Percentiles rank a stretch among this genome's conserved stretches.
Evolutionary conservation across 2,888 invertebrate genomes (phyloP).

Genomic region (Ceramica pisi): DNA sequence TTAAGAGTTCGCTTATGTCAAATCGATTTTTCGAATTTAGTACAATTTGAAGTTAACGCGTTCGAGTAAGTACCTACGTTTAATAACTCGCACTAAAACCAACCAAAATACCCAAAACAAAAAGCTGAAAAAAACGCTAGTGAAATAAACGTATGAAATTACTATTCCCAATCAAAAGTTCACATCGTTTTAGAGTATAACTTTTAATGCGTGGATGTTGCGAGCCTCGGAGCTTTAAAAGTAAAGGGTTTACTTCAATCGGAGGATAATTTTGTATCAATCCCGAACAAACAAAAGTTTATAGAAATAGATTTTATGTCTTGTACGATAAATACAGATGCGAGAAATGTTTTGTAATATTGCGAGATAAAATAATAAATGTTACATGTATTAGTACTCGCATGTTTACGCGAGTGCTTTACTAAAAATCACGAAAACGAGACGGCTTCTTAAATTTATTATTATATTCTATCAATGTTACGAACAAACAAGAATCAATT

Average conservation of each 20-base stretch:
- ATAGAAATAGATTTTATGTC: not conserved
- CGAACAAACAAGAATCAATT: constrained; percentile 17
- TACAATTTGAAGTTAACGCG: too few relatives aligned
- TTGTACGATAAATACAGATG: constrained; percentile 2
- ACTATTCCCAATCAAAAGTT: constrained; percentile 34
- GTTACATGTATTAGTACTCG: not conserved
- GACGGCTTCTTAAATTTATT: constrained; percentile 25
- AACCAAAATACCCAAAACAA: too few relatives aligned
- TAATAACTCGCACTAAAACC: too few relatives aligned
- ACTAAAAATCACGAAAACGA: constrained; percentile 4
- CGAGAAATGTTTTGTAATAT: constrained; percentile 19
- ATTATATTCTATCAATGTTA: constrained; percentile 12
- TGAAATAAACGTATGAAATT: not conserved
- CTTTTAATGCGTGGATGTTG: constrained; percentile 19
- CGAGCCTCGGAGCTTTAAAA: constrained; percentile 26
- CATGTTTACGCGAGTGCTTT: not conserved
- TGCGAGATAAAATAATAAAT: constrained; percentile 21
- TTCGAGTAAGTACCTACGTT: too few relatives aligned
- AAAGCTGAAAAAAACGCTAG: not conserved
- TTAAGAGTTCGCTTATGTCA: too few relatives aligned
- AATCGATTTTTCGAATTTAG: too few relatives aligned
- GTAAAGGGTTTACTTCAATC: constrained; percentile 34
- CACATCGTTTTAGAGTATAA: constrained; percentile 6
- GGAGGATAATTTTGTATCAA: constrained; percentile 12
- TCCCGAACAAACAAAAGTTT: constrained; percentile 11